phyloP scores from a whole-genome alignment of 1,140 invertebrate species.

The Zaprionus camerounensis region DNA sequence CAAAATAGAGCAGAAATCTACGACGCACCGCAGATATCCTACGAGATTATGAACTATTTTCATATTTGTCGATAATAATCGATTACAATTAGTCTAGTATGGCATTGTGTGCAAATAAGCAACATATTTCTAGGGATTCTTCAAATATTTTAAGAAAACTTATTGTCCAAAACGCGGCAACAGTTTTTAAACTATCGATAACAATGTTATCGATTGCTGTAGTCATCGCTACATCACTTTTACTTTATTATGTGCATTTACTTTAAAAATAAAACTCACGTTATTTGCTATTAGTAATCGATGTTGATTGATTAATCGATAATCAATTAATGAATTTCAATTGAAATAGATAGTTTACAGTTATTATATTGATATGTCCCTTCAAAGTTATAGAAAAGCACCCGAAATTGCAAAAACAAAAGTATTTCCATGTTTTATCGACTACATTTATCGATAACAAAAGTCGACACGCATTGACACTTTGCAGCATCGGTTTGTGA shows the following conservation, averaged over 20 bases:
- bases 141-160: neutral
- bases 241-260: neutral
- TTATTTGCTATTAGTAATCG: too few species aligned
- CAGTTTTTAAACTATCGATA: neutral
- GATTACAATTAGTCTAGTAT: too few species aligned
- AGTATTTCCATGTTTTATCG: neutral
- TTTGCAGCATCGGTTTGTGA: too few species aligned
- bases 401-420: too few species aligned
- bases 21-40: slow-evolving; percentile 24
- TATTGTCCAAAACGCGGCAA: neutral
- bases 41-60: neutral
- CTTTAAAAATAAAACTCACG: too few species aligned
- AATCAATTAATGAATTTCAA: too few species aligned
- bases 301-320: too few species aligned
- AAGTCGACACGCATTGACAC: too few species aligned
- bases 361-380: neutral
- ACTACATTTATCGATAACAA: neutral
- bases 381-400: neutral
- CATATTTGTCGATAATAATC: neutral
- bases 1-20: slow-evolving; percentile 22
- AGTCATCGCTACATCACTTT: neutral
- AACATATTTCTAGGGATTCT: too few species aligned
- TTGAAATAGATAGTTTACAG: too few species aligned
- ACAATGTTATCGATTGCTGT: neutral
- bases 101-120: too few species aligned